Base-by-base conservation (phyloP, 2,888 invertebrate species). In the Mythimna albipuncta region DNA sequence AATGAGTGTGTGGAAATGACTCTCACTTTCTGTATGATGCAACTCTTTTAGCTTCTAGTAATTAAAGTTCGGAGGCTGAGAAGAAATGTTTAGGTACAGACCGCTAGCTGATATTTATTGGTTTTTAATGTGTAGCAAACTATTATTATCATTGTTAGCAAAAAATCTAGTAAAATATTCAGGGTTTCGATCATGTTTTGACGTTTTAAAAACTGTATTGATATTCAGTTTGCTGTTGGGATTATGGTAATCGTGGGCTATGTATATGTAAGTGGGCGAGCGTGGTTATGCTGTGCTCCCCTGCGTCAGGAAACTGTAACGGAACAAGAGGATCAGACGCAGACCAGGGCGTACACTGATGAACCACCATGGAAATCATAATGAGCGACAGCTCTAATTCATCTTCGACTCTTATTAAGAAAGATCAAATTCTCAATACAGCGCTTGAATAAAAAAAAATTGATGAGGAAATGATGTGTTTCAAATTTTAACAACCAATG, bases 241-340 rank as follows among this genome's bases (percentile, higher is more conserved):
- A 66, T 64, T 79, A 79, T 79, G 83, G 50, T 83, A 83, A 83
- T 72, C 38, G 72, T 64, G 1, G 65, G 59, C 65, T 66, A 55
- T 83, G 79, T 73, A 55, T 72, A 66, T 54, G 72, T 83, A 79
- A 65, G 62, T 72, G 54, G 55, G 47, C 64, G 61, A 62, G 61
- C 55, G 47, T 62, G 47, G 38, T n/a, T 21, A n/a, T 77, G 70
- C 11, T 13, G 32, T 65, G 54, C 71, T 72, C 47, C 32, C 35
- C 47, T 19, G 63, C n/a, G 71, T 6, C 16, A 35, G n/a, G 47
- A 9, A 32, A 35, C n/a, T 41, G 50, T 64, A 61, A 57, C 44
- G 44, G 55, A 61, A n/a, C 32, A n/a, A 32, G 67, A 61, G 67
- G 50, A 66, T n/a, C 72, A 26, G 4, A 21, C 21, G 32, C 35